Evolutionary conservation across 2,113 vertebrate species (phyloP).

Genomic region (Naja naja): DNA sequence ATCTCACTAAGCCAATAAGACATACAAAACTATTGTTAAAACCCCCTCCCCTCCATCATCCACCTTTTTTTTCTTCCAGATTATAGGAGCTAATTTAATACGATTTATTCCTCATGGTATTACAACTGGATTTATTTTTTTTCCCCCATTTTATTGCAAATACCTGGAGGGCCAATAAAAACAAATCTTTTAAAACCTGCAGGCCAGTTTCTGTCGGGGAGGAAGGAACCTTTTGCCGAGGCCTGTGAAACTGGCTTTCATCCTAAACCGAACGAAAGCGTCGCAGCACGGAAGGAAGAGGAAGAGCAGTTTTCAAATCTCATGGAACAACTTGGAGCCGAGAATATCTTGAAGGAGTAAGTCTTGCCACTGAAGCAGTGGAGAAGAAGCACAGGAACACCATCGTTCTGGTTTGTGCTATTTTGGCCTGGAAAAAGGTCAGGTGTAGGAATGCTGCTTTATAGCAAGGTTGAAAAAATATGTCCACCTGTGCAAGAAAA

Average conservation of each 20-base stretch:
- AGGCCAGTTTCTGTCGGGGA: constrained; percentile 83
- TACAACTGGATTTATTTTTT: background rate
- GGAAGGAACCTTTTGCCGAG: constrained; percentile 47
- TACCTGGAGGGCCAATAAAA: background rate
- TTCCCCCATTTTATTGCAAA: background rate
- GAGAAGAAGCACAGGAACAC: background rate
- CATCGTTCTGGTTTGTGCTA: background rate
- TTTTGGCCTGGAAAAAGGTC: background rate
- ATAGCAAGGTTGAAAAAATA: background rate
- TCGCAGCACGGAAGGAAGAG: constrained; percentile 49
- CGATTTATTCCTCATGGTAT: background rate
- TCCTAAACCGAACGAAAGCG: constrained; percentile 59
- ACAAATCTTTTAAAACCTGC: constrained; percentile 44
- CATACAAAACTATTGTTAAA: too few relatives aligned
- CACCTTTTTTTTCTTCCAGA: background rate
- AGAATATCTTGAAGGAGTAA: constrained; percentile 86
- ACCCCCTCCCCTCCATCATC: too few relatives aligned
- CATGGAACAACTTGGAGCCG: constrained; percentile 84
- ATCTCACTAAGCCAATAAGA: too few relatives aligned
- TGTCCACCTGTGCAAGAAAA: background rate
- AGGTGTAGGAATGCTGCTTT: background rate
- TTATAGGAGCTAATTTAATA: background rate
- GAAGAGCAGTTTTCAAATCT: constrained; percentile 85
- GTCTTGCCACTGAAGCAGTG: constrained; percentile 41
- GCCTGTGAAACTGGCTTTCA: constrained; percentile 61